Base-by-base conservation (phyloP, 1,140 invertebrate genomes). In the Drosophila elegans region DNA sequence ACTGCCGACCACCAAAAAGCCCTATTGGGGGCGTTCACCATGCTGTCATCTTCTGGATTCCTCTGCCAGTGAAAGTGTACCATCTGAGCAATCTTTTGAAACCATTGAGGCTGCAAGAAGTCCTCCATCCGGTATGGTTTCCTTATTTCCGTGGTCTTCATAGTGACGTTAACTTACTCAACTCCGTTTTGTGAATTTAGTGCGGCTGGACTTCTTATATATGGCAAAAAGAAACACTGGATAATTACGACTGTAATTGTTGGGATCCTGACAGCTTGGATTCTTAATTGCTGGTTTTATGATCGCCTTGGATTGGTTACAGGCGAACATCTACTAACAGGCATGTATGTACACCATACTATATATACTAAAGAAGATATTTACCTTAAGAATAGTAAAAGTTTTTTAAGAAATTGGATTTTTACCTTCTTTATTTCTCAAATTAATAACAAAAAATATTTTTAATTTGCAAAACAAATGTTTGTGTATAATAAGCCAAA, bases 31-130 rank as follows among this genome's bases (percentile, higher is more conserved):
- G 53, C n/a, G 36, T 76, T 76, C 2, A 67, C 32, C 29, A 76
- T 32, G 3, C 61, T 49, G 16, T 76, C 66, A n/a, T 55, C 12
- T 11, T 38, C 32, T 1, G 71, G 56, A 11, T 54, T 55, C 0
- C 73, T 64, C 3, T 1, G n/a, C 73, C 73, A 76, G 3, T 41
- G 9, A 25, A 76, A 76, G 7, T 52, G 73, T 3, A 53, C 53
- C 34, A 53, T n/a, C 6, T 9, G 29, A 3, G 29, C 9, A 1
- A 39, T 0, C 13, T 45, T 4, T 25, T 74, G 69, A 2, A 76
- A 52, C 16, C 13, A 42, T 10, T 59, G 73, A 4, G 53, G 32
- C 0, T 41, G 34, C 12, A 76, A 41, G 21, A 76, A 76, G 10
- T 76, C 72, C 36, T 76, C 73, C 12, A 76, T 67, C 11, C 21